Evolutionary conservation across 2,888 invertebrate species (phyloP).

Genomic region (Polylopha cassiicola): DNA sequence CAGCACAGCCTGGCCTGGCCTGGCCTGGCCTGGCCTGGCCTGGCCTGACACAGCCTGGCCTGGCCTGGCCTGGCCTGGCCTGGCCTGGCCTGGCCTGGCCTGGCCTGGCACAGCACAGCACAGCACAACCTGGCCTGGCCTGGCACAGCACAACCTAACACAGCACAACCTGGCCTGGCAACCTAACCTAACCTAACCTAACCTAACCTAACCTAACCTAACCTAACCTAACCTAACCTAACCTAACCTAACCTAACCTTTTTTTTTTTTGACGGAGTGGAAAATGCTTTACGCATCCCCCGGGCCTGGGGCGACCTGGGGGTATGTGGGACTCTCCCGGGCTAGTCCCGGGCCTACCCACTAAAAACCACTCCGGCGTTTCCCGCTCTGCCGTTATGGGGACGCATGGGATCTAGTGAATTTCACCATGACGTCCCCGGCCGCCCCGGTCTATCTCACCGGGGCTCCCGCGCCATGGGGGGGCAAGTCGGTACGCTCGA

Average conservation of each 20-base stretch:
- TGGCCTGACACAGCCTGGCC: constrained; percentile 20
- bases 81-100: constrained; percentile 19
- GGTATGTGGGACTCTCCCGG: no score
- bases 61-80: constrained; percentile 19
- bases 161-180: constrained; percentile 1
- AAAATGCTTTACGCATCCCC: no score
- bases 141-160: constrained; percentile 5
- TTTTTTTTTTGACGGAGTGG: no score
- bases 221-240: constrained; percentile 19
- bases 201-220: constrained; percentile 18
- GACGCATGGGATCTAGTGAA: no score
- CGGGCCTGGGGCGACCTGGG: no score
- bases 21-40: constrained; percentile 19
- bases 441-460: no score
- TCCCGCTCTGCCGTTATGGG: no score
- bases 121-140: constrained; percentile 17
- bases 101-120: constrained; percentile 15
- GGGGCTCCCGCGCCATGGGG: no score
- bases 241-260: constrained; percentile 19
- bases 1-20: constrained; percentile 17
- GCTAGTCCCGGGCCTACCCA: no score
- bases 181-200: constrained; percentile 17
- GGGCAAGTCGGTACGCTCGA: no score
- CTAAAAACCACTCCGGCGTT: no score
- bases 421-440: no score